A percentile compares a stretch with the other conserved stretches of the same genome.
These are phyloP conservation scores for Choloepus hoffmanni DNA, from an alignment of 2,113 vertebrate species.

Conservation along the genomic window DNA sequence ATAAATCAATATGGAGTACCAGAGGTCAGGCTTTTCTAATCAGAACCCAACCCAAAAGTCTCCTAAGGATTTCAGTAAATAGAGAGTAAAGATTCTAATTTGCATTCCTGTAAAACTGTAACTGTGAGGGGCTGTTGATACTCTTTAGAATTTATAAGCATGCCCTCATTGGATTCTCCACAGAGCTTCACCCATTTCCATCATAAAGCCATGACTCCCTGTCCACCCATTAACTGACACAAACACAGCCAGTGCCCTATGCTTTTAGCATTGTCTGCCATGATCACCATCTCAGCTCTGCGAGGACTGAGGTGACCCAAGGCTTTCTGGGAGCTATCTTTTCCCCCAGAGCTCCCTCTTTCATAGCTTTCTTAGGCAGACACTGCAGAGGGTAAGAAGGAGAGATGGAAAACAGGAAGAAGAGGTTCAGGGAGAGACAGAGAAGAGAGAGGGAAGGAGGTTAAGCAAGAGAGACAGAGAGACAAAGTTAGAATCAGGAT, in stretches of 20 bases:
- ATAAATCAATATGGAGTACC: background rate
- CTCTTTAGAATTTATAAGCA: background rate
- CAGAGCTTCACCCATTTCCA: background rate
- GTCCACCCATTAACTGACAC: background rate
- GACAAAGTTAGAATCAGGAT: background rate
- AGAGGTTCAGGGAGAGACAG: background rate
- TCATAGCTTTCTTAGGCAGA: background rate
- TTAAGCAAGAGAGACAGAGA: background rate
- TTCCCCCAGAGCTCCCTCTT: background rate
- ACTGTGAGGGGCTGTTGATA: background rate
- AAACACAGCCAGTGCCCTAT: background rate
- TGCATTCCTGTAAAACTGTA: background rate
- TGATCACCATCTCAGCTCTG: background rate
- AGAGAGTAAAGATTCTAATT: background rate
- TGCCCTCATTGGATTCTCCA: background rate
- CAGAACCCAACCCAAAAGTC: background rate
- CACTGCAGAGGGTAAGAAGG: background rate
- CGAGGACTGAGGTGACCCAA: background rate
- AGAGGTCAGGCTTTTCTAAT: slow-evolving; percentile 34
- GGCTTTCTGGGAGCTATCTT: rapidly evolving
- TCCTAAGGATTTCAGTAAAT: background rate
- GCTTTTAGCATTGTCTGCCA: background rate
- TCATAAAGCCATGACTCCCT: background rate
- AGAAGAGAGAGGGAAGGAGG: background rate
- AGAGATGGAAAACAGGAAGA: background rate